Base-by-base conservation (phyloP, 2,797 vertebrate species). In the Sebastes flavidus region DNA sequence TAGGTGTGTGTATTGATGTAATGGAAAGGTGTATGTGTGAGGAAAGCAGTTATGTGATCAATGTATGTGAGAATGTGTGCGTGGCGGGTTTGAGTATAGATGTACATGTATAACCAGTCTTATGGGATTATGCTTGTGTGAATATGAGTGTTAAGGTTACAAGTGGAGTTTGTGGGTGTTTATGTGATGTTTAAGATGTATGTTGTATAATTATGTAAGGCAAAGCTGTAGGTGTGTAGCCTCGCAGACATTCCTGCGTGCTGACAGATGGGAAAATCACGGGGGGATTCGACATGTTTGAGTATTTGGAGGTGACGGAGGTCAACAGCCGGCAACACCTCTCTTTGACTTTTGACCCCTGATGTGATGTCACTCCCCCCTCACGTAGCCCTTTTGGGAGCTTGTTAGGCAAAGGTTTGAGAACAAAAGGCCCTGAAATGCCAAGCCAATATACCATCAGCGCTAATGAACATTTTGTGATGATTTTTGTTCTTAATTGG, bases 381-480 rank as follows among this genome's bases (percentile, higher is more conserved):
- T 36, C 73, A 72, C 0, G 29, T 58, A 60, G 73, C 58, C 72
- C 84, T 75, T 65, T 36, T 75, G 74, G 84, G 86, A 90, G 87
- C 87, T 92, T 86, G 89, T 92, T 91, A 91, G 84, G 87, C 69
- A 86, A 82, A 86, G 84, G 80, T 84, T 81, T 90, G 82, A 46
- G 77, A 83, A 83, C 75, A 60, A 83, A 90, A 87, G 71, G 42
- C 75, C 77, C 78, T 60, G 52, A 94, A 92, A 94, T 89, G 90
- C 88, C 91, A 92, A 89, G 75, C 81, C 86, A 29, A 80, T 89
- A 87, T 73, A 83, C 74, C 66, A 24, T 90, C 81, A 82, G 84
- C 67, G 1, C 82, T 90, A 92, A 94, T 91, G 88, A 92, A 92
- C 83, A 80, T 88, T 89, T 84, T 78, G 54, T 71, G 86, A 82